phyloP scores from a whole-genome alignment of 2,113 vertebrate genomes.

The Ovibos moschatus region DNA sequence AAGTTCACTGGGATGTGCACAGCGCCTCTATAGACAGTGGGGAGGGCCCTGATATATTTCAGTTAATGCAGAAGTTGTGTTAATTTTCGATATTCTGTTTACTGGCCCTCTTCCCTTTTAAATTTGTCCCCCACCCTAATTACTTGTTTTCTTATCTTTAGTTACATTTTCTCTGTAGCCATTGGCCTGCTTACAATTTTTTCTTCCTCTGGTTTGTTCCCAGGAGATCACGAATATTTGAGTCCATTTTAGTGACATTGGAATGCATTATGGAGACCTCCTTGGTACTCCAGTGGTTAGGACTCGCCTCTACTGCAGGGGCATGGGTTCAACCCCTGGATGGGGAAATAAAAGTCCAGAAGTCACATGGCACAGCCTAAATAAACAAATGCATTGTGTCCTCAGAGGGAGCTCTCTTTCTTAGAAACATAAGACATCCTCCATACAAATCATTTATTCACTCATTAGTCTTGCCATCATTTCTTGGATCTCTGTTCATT shows the following conservation, averaged over 20 bases:
- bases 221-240: background rate
- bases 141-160: background rate
- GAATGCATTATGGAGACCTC: background rate
- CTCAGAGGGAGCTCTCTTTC: background rate
- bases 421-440: background rate
- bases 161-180: background rate
- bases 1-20: background rate
- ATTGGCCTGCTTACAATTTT: background rate
- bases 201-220: background rate
- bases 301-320: background rate
- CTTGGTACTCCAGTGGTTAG: background rate
- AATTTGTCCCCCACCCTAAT: background rate
- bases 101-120: background rate
- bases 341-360: background rate
- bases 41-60: accelerated
- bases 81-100: accelerated
- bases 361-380: background rate
- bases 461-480: background rate
- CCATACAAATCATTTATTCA: accelerated
- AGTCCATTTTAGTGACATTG: too few species aligned
- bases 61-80: accelerated
- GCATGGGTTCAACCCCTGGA: background rate
- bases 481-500: background rate
- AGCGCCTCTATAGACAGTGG: accelerated
- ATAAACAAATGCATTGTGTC: background rate